These are phyloP conservation scores for Nomada fabriciana DNA, from an alignment of 2,888 invertebrate genomes.

Conservation along the genomic window DNA sequence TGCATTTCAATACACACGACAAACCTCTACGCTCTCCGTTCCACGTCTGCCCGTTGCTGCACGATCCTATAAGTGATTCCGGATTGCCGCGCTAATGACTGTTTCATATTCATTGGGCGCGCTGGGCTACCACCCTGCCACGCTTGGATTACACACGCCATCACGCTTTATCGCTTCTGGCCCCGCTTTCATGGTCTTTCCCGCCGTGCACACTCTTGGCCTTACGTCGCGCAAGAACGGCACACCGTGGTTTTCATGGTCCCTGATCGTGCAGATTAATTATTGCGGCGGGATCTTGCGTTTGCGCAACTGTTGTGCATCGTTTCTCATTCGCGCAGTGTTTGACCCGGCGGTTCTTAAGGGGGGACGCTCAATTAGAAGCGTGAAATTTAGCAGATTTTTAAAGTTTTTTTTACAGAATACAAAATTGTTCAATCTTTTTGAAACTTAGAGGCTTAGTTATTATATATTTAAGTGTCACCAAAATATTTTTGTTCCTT, in stretches of 20 bases:
- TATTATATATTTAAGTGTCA: too few relatives aligned
- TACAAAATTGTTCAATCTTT: too few relatives aligned
- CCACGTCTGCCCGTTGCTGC: constrained; percentile 40
- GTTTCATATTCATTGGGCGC: constrained; percentile 76
- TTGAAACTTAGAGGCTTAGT: too few relatives aligned
- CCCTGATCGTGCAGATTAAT: constrained; percentile 19
- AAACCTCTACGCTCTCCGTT: constrained; percentile 19
- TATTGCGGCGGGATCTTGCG: neutral
- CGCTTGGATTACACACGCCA: constrained; percentile 39
- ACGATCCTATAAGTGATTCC: constrained; percentile 72
- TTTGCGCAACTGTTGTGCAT: too few relatives aligned
- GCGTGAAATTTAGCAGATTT: too few relatives aligned
- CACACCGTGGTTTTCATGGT: constrained; percentile 9
- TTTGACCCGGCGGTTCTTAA: too few relatives aligned
- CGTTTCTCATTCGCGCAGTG: too few relatives aligned
- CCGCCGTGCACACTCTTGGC: constrained; percentile 9
- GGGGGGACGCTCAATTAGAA: too few relatives aligned
- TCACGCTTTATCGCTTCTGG: constrained; percentile 50
- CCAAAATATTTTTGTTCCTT: too few relatives aligned
- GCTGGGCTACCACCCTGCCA: constrained; percentile 48
- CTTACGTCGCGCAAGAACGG: neutral
- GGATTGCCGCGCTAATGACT: constrained; percentile 75
- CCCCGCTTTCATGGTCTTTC: constrained; percentile 41
- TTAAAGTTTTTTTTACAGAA: too few relatives aligned
- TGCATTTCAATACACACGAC: constrained; percentile 71